Conservation (phyloP, 2,113 vertebrate species). For the Crotalus tigris region DNA sequence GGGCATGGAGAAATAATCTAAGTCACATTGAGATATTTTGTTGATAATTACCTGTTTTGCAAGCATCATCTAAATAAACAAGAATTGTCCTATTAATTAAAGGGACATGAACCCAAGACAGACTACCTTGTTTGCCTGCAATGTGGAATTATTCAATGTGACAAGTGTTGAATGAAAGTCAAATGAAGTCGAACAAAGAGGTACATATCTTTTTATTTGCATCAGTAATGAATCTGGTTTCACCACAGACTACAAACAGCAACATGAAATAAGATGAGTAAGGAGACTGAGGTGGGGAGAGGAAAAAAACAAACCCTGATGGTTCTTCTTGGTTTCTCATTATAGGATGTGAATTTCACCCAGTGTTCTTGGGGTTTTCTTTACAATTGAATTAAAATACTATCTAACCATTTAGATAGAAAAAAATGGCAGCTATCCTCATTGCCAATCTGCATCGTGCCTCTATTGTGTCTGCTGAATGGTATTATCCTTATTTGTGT, state of each 20-base stretch:
- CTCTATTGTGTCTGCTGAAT: not conserved
- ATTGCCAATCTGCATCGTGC: not conserved
- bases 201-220: not conserved
- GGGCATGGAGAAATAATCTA: too few species aligned
- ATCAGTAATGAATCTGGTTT: not conserved
- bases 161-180: not conserved
- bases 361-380: not conserved
- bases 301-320: not conserved
- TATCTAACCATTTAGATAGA: not conserved
- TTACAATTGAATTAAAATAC: not conserved
- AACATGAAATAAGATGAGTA: not conserved
- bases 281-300: not conserved
- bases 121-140: not conserved
- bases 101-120: not conserved
- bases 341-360: not conserved
- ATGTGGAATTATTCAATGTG: not conserved
- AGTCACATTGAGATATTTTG: not conserved
- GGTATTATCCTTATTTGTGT: not conserved
- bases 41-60: not conserved
- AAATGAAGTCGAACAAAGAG: not conserved
- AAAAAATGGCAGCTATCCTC: not conserved
- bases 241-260: not conserved
- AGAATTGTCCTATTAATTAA: not conserved
- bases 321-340: not conserved
- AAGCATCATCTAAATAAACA: constrained; percentile 6